Evolutionary conservation across 1,140 invertebrate species (phyloP).

Genomic region (Himalopsyche phryganea): DNA sequence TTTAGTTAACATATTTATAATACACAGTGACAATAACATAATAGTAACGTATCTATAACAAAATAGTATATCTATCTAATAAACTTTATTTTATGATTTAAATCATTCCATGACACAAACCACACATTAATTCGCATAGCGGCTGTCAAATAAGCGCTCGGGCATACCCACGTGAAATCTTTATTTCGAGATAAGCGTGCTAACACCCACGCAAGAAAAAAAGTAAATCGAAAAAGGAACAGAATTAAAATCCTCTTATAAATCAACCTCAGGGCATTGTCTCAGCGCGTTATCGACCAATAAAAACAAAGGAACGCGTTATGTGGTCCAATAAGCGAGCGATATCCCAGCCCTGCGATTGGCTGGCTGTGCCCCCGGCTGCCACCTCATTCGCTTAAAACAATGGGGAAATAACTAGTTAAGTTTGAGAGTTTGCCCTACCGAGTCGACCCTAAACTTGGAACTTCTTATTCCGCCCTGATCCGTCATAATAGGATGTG

Average conservation of each 20-base stretch:
- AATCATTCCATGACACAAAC: too few species aligned
- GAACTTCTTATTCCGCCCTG: too few species aligned
- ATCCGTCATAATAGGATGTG: too few species aligned
- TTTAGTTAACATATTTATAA: too few species aligned
- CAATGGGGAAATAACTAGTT: constrained; percentile 24
- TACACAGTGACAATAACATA: too few species aligned
- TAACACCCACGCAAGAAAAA: constrained; percentile 5
- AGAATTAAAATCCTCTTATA: constrained; percentile 1
- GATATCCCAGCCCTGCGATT: constrained; percentile 15
- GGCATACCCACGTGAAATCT: too few species aligned
- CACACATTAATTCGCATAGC: too few species aligned
- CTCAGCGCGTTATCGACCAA: constrained; percentile 28
- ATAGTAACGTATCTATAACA: too few species aligned
- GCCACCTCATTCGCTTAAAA: constrained; percentile 20
- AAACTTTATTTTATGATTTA: too few species aligned
- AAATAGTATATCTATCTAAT: too few species aligned
- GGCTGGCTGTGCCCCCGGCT: constrained; percentile 11
- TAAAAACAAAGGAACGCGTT: constrained; percentile 31
- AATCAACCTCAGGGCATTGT: constrained; percentile 24
- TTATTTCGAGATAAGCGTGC: background rate
- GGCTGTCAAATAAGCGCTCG: too few species aligned
- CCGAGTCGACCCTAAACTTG: too few species aligned
- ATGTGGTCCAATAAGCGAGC: constrained; percentile 28
- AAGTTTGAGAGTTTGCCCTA: constrained; percentile 7
- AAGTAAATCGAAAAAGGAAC: constrained; percentile 8